Conservation (phyloP, 37 sponge, comb jelly and placozoan species). For the Crambe crambe region DNA sequence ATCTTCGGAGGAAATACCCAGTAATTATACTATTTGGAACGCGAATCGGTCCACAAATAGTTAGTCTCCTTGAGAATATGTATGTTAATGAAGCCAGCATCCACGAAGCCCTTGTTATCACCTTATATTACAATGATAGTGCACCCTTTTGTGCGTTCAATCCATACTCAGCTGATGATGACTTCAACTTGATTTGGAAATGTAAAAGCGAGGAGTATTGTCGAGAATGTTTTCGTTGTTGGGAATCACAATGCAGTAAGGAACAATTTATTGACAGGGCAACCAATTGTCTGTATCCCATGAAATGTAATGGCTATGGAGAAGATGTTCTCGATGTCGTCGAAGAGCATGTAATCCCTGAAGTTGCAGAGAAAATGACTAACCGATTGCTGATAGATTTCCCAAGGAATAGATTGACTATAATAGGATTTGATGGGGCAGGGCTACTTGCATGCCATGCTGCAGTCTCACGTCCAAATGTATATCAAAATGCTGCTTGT, state of each 20-base stretch:
- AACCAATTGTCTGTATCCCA: constrained; percentile 1
- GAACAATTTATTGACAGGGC: constrained; percentile 33
- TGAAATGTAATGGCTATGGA: constrained; percentile 13
- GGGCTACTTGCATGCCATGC: constrained; percentile 75
- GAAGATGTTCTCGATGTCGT: constrained; percentile 44
- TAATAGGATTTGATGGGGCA: constrained; percentile 53
- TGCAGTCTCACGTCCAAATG: constrained; percentile 50
- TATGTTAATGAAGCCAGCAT: constrained; percentile 49
- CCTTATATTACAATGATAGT: background rate
- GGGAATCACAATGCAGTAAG: constrained; percentile 50
- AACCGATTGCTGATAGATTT: constrained; percentile 38
- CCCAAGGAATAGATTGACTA: constrained; percentile 49
- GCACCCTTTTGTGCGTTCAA: constrained; percentile 33
- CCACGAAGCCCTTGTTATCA: constrained; percentile 55
- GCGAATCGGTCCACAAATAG: background rate
- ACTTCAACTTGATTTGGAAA: background rate
- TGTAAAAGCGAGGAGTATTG: constrained; percentile 8
- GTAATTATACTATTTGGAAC: constrained; percentile 43
- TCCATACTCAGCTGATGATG: background rate
- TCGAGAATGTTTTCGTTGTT: constrained; percentile 41
- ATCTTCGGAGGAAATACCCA: constrained; percentile 49
- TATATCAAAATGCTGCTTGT: constrained; percentile 63
- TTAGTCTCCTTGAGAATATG: constrained; percentile 34
- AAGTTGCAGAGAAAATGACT: constrained; percentile 13
- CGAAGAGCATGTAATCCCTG: constrained; percentile 21